Evolutionary conservation across 2,888 invertebrate species (phyloP).

Genomic region (Trichopria drosophilae): DNA sequence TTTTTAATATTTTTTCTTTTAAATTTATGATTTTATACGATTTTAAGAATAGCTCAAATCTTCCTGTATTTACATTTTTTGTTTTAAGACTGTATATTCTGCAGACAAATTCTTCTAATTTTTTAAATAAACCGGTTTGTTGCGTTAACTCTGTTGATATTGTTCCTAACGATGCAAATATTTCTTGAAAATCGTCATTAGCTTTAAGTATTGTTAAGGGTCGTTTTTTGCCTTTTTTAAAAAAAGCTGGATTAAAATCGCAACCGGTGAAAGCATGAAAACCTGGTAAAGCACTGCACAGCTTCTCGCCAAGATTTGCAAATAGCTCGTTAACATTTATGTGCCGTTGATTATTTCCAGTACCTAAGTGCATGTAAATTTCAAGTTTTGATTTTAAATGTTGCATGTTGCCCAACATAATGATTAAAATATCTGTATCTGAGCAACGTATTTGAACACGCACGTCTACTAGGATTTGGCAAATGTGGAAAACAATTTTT

Average conservation of each 20-base stretch:
- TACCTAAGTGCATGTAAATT: conserved; percentile 28
- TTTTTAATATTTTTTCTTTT: not conserved
- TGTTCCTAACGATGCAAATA: too few species aligned
- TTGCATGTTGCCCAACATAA: conserved; percentile 31
- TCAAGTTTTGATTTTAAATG: conserved; percentile 8
- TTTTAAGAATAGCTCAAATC: conserved; percentile 6
- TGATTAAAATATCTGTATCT: conserved; percentile 26
- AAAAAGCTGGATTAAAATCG: conserved; percentile 36
- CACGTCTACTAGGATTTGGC: conserved; percentile 14
- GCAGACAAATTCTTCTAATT: conserved; percentile 20
- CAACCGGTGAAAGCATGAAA: conserved; percentile 36
- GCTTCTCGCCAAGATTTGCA: conserved; percentile 16
- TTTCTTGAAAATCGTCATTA: conserved; percentile 3
- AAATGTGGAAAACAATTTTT: conserved; percentile 32
- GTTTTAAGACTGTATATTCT: conserved; percentile 2
- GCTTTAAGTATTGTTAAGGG: conserved; percentile 7
- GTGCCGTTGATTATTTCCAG: conserved; percentile 24
- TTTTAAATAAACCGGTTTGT: not conserved
- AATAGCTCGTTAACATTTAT: conserved; percentile 30
- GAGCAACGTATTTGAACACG: conserved; percentile 22
- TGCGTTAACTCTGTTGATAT: not conserved
- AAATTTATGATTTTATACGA: not conserved
- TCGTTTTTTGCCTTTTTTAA: conserved; percentile 48
- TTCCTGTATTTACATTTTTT: conserved; percentile 9
- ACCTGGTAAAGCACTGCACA: conserved; percentile 22